Base-by-base conservation (phyloP, 2,888 invertebrate genomes). In the Eupithecia subumbrata region DNA sequence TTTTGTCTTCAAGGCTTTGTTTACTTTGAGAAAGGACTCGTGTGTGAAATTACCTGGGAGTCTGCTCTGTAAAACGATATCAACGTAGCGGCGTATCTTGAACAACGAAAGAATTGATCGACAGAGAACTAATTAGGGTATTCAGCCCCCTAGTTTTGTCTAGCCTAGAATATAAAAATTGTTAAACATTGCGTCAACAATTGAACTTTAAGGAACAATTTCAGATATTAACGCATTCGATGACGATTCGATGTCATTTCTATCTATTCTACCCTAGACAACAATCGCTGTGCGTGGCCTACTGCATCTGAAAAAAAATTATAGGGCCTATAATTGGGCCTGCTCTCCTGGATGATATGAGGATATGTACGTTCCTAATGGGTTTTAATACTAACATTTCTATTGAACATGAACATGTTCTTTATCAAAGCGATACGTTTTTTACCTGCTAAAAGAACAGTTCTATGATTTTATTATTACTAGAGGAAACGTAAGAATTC, bases 1-100 rank as follows among this genome's bases (percentile, higher is more conserved):
- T 79, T 78, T 78, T 78, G 76, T 76, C 70, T 76, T 76, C 72
- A 43, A 71, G 52, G 69, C 16, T 77, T 78, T 79, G 76, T 79
- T 78, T 80, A 76, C 76, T 71, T 75, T 72, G 69, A 66, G 16
- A 73, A 68, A 63, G 52, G 70, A 73, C 73, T 64, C 52, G 45
- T 11, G 63, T 69, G 67, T 60, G 63, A 75, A 52, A 72, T 72
- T 63, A 45, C 12, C 64, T 56, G 52, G 52, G 22, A 56, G n/a
- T 2, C n/a, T 30, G 18, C 64, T 60, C 25, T 60, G 12, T 60
- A 60, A 25, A 12, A 60, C 12, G 22, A 25, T 25, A 8, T 25
- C 5, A 14, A 60, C 22, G 60, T 60, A 60, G 22, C 56, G 60
- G 22, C 25, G 4, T 1, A 25, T 12, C 12, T 60, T 12, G 2